Base-by-base conservation (phyloP, 2,888 invertebrate genomes). In the Muschampia plurimacula region DNA sequence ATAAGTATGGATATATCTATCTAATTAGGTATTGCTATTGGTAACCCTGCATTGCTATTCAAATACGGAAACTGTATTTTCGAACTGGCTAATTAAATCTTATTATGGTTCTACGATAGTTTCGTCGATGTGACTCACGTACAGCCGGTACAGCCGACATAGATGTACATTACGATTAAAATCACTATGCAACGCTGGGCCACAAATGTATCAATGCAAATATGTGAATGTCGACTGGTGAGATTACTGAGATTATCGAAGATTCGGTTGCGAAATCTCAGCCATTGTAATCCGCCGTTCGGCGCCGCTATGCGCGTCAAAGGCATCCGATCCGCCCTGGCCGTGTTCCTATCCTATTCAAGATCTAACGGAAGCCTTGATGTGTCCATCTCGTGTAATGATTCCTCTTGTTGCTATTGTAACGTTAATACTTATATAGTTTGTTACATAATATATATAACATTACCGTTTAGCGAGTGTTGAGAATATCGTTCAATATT, bases 321-420 rank as follows among this genome's bases (percentile, higher is more conserved):
- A 72, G 74, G 76, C 74, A 75, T 75, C 78, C 68, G 79, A 74
- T 78, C 83, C 86, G 85, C 86, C 85, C 81, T 77, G 75, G 67
- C 74, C 76, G 44, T 82, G 81, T 79, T 76, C 69, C 71, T 74
- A 76, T 76, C 75, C 75, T 67, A 74, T 74, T 75, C 74, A 75
- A 66, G 72, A 72, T 60, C 66, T 69, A 57, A 77, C 76, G 79
- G 80, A 73, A 83, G 81, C 92, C 92, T 91, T 91, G 88, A 90
- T 76, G 89, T 89, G 89, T 89, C 89, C 83, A 82, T 88, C 86
- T 87, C 75, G 77, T 36, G 32, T 60, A 60, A 71, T 71, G 71
- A 49, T 66, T 52, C 49, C 49, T 65, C 66, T 71, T 64, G 69
- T 69, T 69, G 64, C 39, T 39, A 7, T 39, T 39, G 39, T 39